Evolutionary conservation across 2,888 invertebrate genomes (phyloP), one percentile per base, ranked within the genome.

Genomic region (Tenthredo scrophulariae): DNA sequence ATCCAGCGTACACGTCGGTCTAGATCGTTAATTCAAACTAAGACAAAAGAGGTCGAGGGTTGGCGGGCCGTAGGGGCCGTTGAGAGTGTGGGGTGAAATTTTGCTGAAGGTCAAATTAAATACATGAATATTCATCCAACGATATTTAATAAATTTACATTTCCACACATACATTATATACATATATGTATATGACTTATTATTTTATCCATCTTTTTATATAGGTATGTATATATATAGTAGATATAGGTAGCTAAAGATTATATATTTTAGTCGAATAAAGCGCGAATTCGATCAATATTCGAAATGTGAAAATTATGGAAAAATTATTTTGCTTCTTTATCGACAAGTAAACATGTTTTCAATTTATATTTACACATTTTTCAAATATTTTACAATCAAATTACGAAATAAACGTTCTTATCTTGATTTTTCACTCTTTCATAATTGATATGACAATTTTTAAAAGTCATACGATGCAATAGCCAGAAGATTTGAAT

Each of bases 11-110:
- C 67, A 65, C 83, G 70, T 67, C 18, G 70, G 43, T 10, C 67
- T 40, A 65, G 83, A 83, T 83, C 83, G 83, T 83, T 83, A 83
- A 83, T 83, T 83, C 83, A 70, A 83, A 83, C 43, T 83, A 67
- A 65, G 67, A 67, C 67, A 83, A 83, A 83, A 83, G 83, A 83
- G 83, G 83, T 70, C 83, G 83, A 67, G 46, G 83, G 83, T 67
- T 50, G 83, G 29, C 83, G 46, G 29, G 40, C 22, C 13, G 37
- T n/a, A 22, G 67, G 67, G 67, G 65, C 40, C 15, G 62, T 15
- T 13, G 33, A n/a, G 46, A 46, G 29, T 46, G 67, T 50, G 67
- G 65, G 67, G 43, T 26, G 83, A 70, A 83, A 70, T 65, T 83
- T 83, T 67, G 46, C 67, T 40, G 62, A 83, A 83, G 83, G 83